These are phyloP conservation scores for Synanthedon andrenaeformis DNA, from an alignment of 2,888 invertebrate genomes.

Conservation along the genomic window DNA sequence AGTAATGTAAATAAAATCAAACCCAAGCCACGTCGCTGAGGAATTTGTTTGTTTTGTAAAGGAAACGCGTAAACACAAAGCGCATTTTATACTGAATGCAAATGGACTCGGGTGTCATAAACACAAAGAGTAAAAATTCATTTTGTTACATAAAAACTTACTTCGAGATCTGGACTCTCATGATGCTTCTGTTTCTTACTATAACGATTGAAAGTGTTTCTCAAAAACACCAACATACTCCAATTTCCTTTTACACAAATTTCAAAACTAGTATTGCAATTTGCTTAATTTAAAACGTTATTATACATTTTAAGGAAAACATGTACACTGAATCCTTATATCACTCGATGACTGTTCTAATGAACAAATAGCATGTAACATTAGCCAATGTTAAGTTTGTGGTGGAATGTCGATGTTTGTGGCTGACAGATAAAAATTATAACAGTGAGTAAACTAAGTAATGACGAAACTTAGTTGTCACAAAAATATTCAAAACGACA, in stretches of 20 bases:
- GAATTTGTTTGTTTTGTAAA: constrained; percentile 51
- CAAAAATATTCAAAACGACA: no score
- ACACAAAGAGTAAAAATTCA: not conserved
- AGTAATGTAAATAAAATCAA: constrained; percentile 44
- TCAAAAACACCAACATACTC: not conserved
- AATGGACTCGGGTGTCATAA: constrained; percentile 7
- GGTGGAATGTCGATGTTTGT: no score
- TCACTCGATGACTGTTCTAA: no score
- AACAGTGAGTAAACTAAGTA: no score
- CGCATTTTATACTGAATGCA: constrained; percentile 4
- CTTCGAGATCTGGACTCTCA: not conserved
- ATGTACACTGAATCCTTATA: no score
- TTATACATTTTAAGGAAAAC: no score
- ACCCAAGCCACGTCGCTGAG: constrained; percentile 29
- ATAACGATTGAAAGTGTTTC: not conserved
- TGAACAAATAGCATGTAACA: no score
- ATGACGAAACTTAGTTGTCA: no score
- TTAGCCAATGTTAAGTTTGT: no score
- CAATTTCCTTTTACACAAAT: not conserved
- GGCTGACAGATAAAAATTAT: no score
- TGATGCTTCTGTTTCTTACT: not conserved
- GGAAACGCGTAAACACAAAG: constrained; percentile 23
- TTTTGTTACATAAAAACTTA: not conserved
- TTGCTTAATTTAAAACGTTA: no score
- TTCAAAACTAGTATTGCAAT: no score